Evolutionary conservation across 2,797 vertebrate species (phyloP).

Genomic region (Acipenser transmontanus): DNA sequence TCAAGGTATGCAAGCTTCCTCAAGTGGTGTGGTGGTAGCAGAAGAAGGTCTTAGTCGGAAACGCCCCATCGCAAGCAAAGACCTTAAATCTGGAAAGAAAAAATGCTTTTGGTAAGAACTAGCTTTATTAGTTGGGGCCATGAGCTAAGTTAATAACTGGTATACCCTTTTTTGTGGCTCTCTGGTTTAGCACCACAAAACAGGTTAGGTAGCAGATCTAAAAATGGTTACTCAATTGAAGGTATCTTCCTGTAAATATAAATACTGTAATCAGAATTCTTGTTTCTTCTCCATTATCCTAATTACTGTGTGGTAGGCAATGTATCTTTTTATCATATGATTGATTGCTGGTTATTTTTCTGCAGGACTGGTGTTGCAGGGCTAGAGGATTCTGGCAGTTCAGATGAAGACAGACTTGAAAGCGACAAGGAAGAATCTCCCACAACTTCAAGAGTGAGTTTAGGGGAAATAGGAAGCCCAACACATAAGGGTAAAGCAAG

Average conservation of each 20-base stretch:
- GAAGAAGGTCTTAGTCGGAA: slow-evolving; percentile 49
- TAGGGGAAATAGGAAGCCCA: slow-evolving; percentile 10
- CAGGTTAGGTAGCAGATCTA: no score
- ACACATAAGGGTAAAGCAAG: slow-evolving; percentile 1
- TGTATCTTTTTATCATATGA: not conserved
- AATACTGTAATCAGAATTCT: not conserved
- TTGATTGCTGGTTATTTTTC: slow-evolving; percentile 37
- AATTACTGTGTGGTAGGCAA: not conserved
- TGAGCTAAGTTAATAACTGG: not conserved
- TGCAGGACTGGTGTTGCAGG: slow-evolving; percentile 55
- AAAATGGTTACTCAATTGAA: no score
- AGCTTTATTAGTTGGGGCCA: not conserved
- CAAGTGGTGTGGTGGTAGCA: slow-evolving; percentile 55
- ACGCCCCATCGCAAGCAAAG: slow-evolving; percentile 31
- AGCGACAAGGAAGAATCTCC: slow-evolving; percentile 33
- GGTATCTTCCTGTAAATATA: no score
- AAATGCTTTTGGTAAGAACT: slow-evolving; percentile 72
- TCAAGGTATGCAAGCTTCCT: slow-evolving; percentile 76
- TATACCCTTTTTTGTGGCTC: no score
- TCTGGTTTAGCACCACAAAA: no score
- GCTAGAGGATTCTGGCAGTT: slow-evolving; percentile 50
- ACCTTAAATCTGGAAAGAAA: slow-evolving; percentile 45
- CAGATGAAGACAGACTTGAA: slow-evolving; percentile 50
- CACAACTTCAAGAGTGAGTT: slow-evolving; percentile 27
- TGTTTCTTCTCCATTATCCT: not conserved